These are phyloP conservation scores for Nemapogon koenigi DNA, from an alignment of 2,888 invertebrate species.

Conservation along the genomic window DNA sequence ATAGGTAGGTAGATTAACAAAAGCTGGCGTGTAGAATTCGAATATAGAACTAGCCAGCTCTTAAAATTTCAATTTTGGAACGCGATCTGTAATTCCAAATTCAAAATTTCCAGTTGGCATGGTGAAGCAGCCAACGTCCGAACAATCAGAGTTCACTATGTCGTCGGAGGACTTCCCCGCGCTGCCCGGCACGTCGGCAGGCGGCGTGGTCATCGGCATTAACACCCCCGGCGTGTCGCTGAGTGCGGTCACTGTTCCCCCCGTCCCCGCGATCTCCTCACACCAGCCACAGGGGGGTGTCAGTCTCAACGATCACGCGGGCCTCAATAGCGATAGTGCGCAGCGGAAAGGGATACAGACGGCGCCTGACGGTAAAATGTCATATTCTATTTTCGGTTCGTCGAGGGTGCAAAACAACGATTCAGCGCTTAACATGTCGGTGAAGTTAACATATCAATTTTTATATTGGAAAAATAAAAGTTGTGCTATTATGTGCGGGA, in stretches of 20 bases:
- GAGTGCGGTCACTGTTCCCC: conserved; percentile 24
- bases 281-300: no score
- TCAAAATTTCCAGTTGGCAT: conserved; percentile 91
- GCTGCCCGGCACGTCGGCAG: conserved; percentile 88
- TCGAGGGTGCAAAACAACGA: no score
- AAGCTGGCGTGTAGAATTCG: no score
- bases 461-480: no score
- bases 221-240: conserved; percentile 21
- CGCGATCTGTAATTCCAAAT: no score
- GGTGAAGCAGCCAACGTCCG: conserved; percentile 93
- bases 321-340: conserved; percentile 44
- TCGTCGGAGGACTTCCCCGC: conserved; percentile 99
- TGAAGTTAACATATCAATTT: no score
- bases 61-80: no score
- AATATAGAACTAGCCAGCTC: no score
- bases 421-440: no score
- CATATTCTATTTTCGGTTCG: neutral
- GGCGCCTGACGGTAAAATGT: conserved; percentile 80
- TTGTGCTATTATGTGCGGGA: no score
- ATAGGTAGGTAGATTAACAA: no score
- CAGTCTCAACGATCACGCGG: conserved; percentile 37
- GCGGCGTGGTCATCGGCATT: conserved; percentile 63
- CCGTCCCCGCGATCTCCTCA: conserved; percentile 11
- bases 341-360: conserved; percentile 91
- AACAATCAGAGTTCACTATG: conserved; percentile 95